phyloP scores from a whole-genome alignment of 2,797 vertebrate genomes.

The Myiothlypis coronata region DNA sequence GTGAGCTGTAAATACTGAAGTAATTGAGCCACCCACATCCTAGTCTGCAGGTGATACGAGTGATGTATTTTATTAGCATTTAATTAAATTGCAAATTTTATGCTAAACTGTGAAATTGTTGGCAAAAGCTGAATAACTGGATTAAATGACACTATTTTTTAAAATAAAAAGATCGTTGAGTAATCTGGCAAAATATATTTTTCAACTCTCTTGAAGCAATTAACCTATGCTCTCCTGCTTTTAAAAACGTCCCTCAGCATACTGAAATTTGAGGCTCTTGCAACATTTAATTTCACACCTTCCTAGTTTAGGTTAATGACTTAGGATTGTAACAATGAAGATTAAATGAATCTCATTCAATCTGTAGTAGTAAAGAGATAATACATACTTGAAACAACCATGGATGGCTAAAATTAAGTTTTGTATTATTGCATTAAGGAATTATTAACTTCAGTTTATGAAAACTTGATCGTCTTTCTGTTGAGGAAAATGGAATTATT shows the following conservation, averaged over 20 bases:
- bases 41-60: constrained; percentile 25
- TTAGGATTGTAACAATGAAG: background rate
- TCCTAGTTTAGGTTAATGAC: constrained; percentile 20
- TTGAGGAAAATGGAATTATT: background rate
- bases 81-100: constrained; percentile 62
- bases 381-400: background rate
- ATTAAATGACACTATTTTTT: constrained; percentile 15
- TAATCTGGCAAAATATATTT: background rate
- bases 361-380: background rate
- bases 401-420: background rate
- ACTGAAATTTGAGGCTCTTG: background rate
- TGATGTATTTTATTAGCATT: constrained; percentile 44
- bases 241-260: background rate
- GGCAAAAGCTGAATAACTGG: constrained; percentile 6
- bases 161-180: background rate
- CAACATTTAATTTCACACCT: constrained; percentile 35
- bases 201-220: background rate
- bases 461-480: background rate
- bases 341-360: constrained; percentile 10
- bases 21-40: constrained; percentile 41
- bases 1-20: constrained; percentile 45
- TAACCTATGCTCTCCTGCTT: background rate
- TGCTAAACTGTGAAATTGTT: constrained; percentile 37
- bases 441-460: background rate
- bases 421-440: background rate